Evolutionary conservation across 1,140 invertebrate species (phyloP).

Genomic region (Linepithema humile): DNA sequence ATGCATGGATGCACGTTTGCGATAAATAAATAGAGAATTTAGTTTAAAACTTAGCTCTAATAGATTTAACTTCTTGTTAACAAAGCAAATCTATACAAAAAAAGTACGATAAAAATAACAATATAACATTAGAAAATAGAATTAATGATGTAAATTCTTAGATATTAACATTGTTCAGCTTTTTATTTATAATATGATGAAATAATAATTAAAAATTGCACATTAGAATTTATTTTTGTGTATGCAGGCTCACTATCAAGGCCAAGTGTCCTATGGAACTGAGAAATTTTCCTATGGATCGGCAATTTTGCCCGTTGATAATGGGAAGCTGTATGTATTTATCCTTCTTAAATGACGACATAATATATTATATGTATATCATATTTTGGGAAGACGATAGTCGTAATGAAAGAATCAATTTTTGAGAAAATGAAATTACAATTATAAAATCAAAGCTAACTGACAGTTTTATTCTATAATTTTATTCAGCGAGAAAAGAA

Average conservation of each 20-base stretch:
- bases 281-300: constrained; percentile 98
- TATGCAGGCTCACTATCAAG: constrained; percentile 96
- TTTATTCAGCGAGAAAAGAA: background rate
- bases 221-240: background rate
- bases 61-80: constrained; percentile 66
- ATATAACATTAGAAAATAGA: background rate
- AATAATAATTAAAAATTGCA: background rate
- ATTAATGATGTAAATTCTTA: background rate
- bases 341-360: background rate
- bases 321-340: constrained; percentile 96
- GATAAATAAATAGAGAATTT: background rate
- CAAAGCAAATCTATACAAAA: constrained; percentile 60
- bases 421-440: background rate
- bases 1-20: background rate
- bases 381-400: background rate
- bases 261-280: constrained; percentile 99
- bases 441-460: background rate
- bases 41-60: background rate
- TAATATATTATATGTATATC: background rate
- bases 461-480: background rate
- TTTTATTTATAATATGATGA: background rate
- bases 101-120: background rate
- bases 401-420: background rate
- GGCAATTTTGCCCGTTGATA: constrained; percentile 95
- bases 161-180: background rate